Conservation (phyloP, 92 coral and sea anemone species). For the Epizoanthus fatuus region DNA sequence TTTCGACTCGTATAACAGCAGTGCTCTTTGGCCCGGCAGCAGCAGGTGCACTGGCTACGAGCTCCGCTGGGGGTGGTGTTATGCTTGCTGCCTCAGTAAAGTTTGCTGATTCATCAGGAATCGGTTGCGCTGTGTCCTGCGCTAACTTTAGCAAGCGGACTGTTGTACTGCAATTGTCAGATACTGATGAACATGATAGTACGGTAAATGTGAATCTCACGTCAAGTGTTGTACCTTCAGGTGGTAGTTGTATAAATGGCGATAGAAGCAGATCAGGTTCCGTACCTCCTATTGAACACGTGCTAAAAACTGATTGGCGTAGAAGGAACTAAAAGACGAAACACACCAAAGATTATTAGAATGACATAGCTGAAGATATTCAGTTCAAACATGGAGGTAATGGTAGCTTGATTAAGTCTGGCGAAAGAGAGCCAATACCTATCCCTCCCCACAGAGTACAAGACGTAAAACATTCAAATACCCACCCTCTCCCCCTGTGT, state of each 20-base stretch:
- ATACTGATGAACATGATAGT: neutral
- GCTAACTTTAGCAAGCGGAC: neutral
- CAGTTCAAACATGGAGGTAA: too few species aligned
- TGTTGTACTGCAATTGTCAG: neutral
- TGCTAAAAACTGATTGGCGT: too few species aligned
- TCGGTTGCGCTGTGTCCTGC: neutral
- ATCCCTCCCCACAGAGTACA: too few species aligned
- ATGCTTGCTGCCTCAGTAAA: neutral
- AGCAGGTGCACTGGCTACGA: neutral
- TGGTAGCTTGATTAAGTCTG: too few species aligned
- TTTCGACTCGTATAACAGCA: neutral
- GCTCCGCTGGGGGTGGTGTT: neutral
- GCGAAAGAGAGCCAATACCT: too few species aligned
- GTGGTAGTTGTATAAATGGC: neutral
- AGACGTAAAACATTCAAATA: too few species aligned
- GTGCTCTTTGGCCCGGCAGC: neutral
- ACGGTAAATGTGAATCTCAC: neutral
- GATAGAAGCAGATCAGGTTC: neutral
- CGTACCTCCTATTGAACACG: too few species aligned
- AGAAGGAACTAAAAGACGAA: too few species aligned
- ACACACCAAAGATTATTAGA: too few species aligned
- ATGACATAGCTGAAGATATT: too few species aligned
- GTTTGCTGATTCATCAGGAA: neutral
- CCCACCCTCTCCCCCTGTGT: too few species aligned
- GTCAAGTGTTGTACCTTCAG: neutral